Evolutionary conservation across 2,113 vertebrate genomes (phyloP).

Genomic region (Crotalus tigris): DNA sequence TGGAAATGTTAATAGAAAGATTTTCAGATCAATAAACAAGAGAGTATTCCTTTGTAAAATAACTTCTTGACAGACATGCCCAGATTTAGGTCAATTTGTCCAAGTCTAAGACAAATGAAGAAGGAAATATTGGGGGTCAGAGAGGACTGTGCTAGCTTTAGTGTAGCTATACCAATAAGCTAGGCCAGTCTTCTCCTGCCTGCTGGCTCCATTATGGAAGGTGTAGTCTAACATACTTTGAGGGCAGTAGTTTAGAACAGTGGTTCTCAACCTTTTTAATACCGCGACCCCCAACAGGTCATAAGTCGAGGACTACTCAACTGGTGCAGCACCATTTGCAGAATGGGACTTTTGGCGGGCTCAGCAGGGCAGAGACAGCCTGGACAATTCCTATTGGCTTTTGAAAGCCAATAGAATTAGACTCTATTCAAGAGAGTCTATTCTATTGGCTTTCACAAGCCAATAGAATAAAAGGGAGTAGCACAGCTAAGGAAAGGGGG

Average conservation of each 20-base stretch:
- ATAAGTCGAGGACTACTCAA: no score
- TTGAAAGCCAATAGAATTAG: no score
- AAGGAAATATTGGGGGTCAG: not conserved
- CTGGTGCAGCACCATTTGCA: no score
- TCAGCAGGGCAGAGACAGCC: no score
- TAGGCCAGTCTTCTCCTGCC: not conserved
- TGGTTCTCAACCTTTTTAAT: no score
- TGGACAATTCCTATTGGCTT: no score
- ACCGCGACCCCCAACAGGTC: no score
- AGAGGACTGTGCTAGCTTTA: not conserved
- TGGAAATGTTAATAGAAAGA: not conserved
- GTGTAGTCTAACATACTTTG: not conserved
- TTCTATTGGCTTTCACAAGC: no score
- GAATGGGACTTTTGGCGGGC: no score
- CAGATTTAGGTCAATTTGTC: not conserved
- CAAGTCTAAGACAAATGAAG: not conserved
- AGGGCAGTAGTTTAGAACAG: not conserved
- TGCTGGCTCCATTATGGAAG: not conserved
- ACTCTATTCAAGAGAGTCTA: no score
- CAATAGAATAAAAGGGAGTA: no score
- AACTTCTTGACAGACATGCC: not conserved
- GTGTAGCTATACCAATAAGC: not conserved
- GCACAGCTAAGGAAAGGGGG: no score
- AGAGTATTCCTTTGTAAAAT: not conserved
- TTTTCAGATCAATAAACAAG: not conserved